Evolutionary conservation across 2,797 vertebrate genomes (phyloP).

Genomic region (Cossypha caffra): DNA sequence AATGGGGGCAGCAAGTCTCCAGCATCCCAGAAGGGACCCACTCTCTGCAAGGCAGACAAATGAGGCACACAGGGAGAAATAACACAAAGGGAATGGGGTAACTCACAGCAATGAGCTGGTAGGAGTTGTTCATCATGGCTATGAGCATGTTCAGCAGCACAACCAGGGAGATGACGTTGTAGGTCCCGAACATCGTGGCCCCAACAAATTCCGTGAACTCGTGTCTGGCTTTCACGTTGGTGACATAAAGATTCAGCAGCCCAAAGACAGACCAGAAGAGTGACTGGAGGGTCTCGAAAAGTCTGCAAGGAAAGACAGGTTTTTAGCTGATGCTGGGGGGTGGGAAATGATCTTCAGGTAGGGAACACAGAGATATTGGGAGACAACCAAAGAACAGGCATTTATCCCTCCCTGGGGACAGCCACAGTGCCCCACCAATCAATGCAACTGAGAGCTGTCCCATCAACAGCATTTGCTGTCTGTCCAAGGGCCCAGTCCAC

Average conservation of each 20-base stretch:
- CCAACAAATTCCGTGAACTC: constrained; percentile 96
- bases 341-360: neutral
- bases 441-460: neutral
- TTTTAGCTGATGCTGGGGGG: neutral
- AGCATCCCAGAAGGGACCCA: neutral
- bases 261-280: constrained; percentile 97
- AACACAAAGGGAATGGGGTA: neutral
- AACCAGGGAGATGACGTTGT: constrained; percentile 95
- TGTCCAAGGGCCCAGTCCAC: neutral
- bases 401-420: neutral
- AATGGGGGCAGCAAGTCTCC: neutral
- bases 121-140: constrained; percentile 99
- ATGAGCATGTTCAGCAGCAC: constrained; percentile 97
- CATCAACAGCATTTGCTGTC: neutral
- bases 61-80: accelerated
- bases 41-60: neutral
- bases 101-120: constrained; percentile 97
- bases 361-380: accelerated
- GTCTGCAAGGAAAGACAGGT: constrained; percentile 72
- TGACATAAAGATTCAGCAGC: constrained; percentile 92
- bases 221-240: constrained; percentile 93
- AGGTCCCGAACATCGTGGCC: constrained; percentile 96
- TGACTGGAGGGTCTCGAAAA: constrained; percentile 96
- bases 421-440: neutral
- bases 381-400: neutral